Evolutionary conservation across 2,888 invertebrate genomes (phyloP), one percentile per base, ranked within the genome.

Genomic region (Rhodophaea formosa): DNA sequence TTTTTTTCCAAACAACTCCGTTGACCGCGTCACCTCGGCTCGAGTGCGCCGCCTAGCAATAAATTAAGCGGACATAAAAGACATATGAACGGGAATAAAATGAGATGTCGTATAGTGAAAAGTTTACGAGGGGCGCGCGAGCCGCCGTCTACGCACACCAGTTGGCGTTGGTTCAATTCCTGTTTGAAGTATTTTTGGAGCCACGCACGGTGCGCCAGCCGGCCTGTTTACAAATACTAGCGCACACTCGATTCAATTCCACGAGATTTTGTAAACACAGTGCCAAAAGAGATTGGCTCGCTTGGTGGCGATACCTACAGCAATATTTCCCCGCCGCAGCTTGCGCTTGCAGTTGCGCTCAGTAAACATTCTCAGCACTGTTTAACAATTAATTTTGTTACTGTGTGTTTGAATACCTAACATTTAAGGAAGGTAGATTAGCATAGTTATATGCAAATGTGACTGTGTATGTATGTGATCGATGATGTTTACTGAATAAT

Each of bases 141-240:
- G 80, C 75, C 84, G 83, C 82, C 77, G 87, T 88, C 89, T 88
- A 84, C 89, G 84, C 85, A 86, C 84, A 82, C 85, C 84, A 85
- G 79, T 89, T 90, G 90, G 90, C 90, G 76, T 75, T 78, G 78
- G 73, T 86, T 89, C 89, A 89, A 91, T 82, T 88, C 88, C 87
- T 89, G 86, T 86, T 86, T 81, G 83, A 86, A 76, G 86, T 90
- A 91, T 90, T 90, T 89, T 84, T 67, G 85, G 89, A 87, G 77
- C 77, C 85, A 84, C 82, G 82, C 86, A 81, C 80, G 79, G 76
- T 72, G 76, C 72, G 72, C 66, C 70, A 74, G 74, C 72, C 75
- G 76, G 79, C 82, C 81, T 89, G 90, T 90, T 90, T 90, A 90
- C 90, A 86, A 91, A 91, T 90, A 88, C 82, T 86, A 83, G 82